Evolutionary conservation across 2,113 vertebrate genomes (phyloP), one percentile per base, ranked within the genome.

Genomic region (Rhinoptilus africanus): DNA sequence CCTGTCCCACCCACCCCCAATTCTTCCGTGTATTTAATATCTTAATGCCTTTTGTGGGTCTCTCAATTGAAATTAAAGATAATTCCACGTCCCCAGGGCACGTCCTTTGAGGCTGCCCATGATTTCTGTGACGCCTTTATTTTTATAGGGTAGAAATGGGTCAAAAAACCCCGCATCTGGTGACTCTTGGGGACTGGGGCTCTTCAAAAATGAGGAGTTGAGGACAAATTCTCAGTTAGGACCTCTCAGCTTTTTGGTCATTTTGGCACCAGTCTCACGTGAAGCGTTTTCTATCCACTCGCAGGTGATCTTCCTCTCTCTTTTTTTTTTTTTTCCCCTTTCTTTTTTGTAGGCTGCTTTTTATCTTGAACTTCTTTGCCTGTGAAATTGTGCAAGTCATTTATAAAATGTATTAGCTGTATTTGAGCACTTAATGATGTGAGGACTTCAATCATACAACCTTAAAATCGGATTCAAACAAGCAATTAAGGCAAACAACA

Each of bases 401-500:
- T 96, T 95, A 63, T 91, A 87, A 96, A 96, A 96, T 93, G 92
- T 68, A 93, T 94, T 87, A 90, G 92, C 92, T 76, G 90, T 56
- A 76, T 96, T 94, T 96, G 96, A 94, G 89, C 94, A 69, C 94
- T 95, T 97, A 97, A 97, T 93, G 95, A 86, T 32, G 88, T 94
- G 96, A 95, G 88, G 57, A 72, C 93, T 94, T 94, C 96, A 75
- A 93, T 96, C 96, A 67, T 64, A 82, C 88, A 85, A 88, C 84
- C 96, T 45, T 78, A 78, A 90, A 89, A 89, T 48, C 89, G 32
- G 69, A 77, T 95, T 96, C 89, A 89, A 97, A 96, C 95, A 96
- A 89, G 93, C 96, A 96, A 96, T 95, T 96, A 96, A 96, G 87
- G 94, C 96, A 95, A 96, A 96, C 96, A 95, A 95, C 96, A 96